Conservation (phyloP, 2,888 invertebrate species). For the Lochmaea capreae region DNA sequence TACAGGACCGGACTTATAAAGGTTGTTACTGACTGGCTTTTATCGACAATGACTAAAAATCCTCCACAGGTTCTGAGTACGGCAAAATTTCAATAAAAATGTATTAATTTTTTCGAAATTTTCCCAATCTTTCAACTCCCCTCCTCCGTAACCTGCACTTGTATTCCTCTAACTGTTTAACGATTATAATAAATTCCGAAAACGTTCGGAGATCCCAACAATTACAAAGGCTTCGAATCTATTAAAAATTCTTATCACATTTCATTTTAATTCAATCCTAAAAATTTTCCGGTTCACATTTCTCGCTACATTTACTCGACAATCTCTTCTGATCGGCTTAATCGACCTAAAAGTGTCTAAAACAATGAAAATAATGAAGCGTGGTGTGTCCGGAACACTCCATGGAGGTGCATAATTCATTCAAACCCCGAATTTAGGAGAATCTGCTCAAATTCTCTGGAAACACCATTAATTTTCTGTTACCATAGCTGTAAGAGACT, state of each 20-base stretch:
- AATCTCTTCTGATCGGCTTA: conserved; percentile 24
- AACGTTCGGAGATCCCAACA: no score
- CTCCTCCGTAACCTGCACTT: no score
- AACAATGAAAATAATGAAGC: conserved; percentile 39
- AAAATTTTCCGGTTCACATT: conserved; percentile 25
- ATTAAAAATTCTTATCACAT: neutral
- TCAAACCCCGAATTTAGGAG: conserved; percentile 48
- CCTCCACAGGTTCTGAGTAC: no score
- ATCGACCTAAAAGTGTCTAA: conserved; percentile 27
- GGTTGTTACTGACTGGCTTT: no score
- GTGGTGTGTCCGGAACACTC: conserved; percentile 35
- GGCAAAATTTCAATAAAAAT: no score
- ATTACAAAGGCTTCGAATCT: neutral
- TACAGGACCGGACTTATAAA: no score
- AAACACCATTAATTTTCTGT: conserved; percentile 53
- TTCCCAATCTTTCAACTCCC: no score
- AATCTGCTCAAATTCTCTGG: conserved; percentile 52
- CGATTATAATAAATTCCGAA: no score
- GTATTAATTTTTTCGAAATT: no score
- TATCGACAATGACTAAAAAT: no score
- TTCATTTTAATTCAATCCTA: conserved; percentile 4
- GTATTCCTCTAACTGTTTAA: no score
- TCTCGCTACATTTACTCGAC: conserved; percentile 26
- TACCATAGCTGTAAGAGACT: conserved; percentile 52
- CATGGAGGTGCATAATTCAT: conserved; percentile 48